phyloP scores from a whole-genome alignment of 2,888 invertebrate species.

The Hemaris fuciformis region DNA sequence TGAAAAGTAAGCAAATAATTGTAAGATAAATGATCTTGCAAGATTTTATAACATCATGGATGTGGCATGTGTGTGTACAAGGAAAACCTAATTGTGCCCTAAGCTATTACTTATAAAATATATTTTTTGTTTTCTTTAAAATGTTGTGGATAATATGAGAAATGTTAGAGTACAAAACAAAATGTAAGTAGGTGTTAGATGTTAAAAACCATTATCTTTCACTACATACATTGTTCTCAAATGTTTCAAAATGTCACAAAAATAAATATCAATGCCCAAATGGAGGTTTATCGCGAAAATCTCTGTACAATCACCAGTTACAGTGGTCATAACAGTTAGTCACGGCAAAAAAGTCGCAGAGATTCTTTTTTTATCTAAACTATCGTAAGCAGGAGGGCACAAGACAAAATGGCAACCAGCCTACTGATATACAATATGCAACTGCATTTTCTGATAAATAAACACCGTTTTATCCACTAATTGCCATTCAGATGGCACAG shows the following conservation, averaged over 20 bases:
- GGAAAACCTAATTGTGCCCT: background rate
- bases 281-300: constrained; percentile 22
- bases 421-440: constrained; percentile 70
- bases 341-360: constrained; percentile 54
- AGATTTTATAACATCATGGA: background rate
- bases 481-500: constrained; percentile 32
- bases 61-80: background rate
- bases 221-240: constrained; percentile 5
- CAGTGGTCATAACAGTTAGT: constrained; percentile 46
- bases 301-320: constrained; percentile 28
- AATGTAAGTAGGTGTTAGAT: constrained; percentile 39
- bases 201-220: constrained; percentile 23
- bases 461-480: constrained; percentile 42
- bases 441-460: constrained; percentile 60
- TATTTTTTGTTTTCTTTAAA: background rate
- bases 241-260: background rate
- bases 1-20: background rate
- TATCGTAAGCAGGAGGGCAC: constrained; percentile 74
- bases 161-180: constrained; percentile 15
- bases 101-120: background rate
- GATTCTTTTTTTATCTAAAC: constrained; percentile 75
- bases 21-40: background rate
- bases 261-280: constrained; percentile 15
- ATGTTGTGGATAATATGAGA: background rate
- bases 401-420: constrained; percentile 79